A percentile compares a stretch with the other conserved stretches of the same genome.
Evolutionary conservation across 2,113 vertebrate genomes (phyloP).

Genomic region (Cochlearius cochlearius): DNA sequence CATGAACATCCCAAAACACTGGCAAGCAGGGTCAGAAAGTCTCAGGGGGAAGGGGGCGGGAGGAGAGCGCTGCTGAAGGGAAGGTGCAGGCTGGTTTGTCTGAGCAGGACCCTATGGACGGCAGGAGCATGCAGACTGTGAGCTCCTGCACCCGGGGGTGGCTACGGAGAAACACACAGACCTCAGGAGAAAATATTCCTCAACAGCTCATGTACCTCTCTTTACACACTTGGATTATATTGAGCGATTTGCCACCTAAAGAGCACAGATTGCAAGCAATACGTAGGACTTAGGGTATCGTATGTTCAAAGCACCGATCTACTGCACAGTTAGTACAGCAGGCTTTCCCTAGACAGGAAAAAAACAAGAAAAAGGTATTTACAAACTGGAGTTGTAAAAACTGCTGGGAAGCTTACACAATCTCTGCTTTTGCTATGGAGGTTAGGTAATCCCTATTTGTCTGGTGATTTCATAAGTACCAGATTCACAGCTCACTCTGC

Average conservation of each 20-base stretch:
- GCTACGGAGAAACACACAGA: neutral
- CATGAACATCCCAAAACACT: neutral
- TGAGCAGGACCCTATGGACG: neutral
- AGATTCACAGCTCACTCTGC: neutral
- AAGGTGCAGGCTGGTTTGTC: neutral
- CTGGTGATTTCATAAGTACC: neutral
- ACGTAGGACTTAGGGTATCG: neutral
- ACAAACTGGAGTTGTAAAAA: neutral
- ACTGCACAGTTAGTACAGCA: neutral
- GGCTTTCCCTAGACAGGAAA: neutral
- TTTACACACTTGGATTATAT: neutral
- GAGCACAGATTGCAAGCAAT: neutral
- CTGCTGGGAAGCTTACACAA: neutral
- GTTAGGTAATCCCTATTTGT: neutral
- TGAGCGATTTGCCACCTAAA: neutral
- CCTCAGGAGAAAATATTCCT: neutral
- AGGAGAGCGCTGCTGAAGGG: neutral
- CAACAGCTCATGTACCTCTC: neutral
- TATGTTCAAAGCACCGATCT: neutral
- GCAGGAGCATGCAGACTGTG: neutral
- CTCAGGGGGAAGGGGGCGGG: neutral
- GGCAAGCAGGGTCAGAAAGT: neutral
- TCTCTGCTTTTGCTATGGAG: neutral
- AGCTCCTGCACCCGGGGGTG: neutral
- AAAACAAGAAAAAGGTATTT: neutral